Evolutionary conservation across 2,888 invertebrate species (phyloP), one percentile per base, ranked within the genome.

Genomic region (Parasteatoda lunata): DNA sequence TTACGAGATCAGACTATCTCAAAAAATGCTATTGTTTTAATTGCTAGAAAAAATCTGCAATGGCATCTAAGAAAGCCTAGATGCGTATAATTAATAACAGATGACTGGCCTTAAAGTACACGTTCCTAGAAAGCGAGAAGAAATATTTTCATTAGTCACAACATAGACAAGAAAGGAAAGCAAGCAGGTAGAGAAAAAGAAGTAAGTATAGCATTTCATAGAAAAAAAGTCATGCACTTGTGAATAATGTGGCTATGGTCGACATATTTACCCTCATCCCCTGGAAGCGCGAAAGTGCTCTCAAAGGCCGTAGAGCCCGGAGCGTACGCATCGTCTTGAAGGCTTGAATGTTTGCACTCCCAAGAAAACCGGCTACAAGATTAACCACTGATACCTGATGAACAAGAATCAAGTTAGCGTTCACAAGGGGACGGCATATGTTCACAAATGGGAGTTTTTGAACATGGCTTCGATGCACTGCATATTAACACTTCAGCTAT

Each of bases 251-350:
- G 66, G 75, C 68, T 66, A 73, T n/a, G 48, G 82, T 70, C 69
- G 77, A 77, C 72, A 87, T 84, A 83, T 96, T 96, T 95, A 97
- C 97, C 95, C 96, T 95, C 97, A 97, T 97, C 93, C 97, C 97
- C 94, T 97, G 97, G 96, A 97, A 97, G 93, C 97, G 95, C 91
- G 97, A 97, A 91, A 97, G 96, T 90, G 97, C 97, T 92, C 97
- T 94, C 91, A 89, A 84, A 84, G 89, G 89, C 77, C 97, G 94
- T 92, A 97, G 94, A 89, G 97, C 97, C 92, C 97, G 95, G 92
- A 97, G 94, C 88, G 97, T 97, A 92, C 97, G 94, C 96, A 97
- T 96, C 91, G 97, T 96, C 92, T 96, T 96, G 94, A 97, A 96
- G 91, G 96, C 96, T 91, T 96, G 96, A 93, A 97, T 96, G 94